Conservation (phyloP, 2,113 vertebrate genomes). For the Emydura subglobosa region DNA sequence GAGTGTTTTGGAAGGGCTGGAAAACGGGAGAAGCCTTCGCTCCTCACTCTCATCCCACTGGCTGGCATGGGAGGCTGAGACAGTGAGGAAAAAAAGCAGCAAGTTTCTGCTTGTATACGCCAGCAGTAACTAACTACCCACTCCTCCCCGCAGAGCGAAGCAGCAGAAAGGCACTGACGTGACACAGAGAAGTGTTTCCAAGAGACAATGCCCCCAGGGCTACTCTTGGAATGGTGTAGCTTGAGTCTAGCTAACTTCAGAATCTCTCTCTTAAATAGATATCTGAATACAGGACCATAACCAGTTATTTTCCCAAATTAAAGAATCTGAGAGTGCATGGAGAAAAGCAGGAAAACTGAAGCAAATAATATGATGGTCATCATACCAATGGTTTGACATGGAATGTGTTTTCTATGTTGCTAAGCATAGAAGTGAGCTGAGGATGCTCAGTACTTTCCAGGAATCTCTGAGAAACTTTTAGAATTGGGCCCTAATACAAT, state of each 20-base stretch:
- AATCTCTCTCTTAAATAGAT: neutral
- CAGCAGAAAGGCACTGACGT: neutral
- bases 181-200: neutral
- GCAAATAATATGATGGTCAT: slow-evolving; percentile 1
- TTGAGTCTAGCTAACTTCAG: neutral
- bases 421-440: slow-evolving; percentile 49
- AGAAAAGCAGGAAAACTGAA: slow-evolving; percentile 42
- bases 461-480: slow-evolving; percentile 35
- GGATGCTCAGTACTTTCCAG: slow-evolving; percentile 31
- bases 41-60: neutral
- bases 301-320: neutral
- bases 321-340: slow-evolving; percentile 1
- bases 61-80: neutral
- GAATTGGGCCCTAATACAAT: neutral
- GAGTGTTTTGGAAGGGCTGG: neutral
- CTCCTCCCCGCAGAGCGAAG: rapidly evolving
- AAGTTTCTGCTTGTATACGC: neutral
- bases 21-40: neutral
- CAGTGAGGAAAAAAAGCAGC: neutral
- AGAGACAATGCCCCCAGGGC: neutral
- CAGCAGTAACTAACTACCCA: neutral
- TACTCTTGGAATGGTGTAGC: neutral
- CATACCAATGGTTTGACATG: slow-evolving; percentile 19
- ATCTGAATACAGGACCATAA: neutral
- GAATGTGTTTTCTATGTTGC: slow-evolving; percentile 54